These are phyloP conservation scores for Agrochola macilenta DNA, from an alignment of 2,888 invertebrate species.

Conservation along the genomic window DNA sequence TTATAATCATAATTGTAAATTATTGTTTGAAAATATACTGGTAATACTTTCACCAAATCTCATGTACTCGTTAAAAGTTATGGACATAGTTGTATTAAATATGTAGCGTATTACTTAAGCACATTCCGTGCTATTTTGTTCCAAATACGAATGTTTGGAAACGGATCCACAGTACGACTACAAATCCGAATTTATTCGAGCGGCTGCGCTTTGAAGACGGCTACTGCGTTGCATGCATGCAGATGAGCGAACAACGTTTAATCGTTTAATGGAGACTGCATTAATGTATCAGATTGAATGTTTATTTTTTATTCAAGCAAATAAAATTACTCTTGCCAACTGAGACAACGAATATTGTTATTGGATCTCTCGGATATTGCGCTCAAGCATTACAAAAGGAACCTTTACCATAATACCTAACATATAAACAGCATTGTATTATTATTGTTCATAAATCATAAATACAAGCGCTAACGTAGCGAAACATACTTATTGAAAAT, in stretches of 20 bases:
- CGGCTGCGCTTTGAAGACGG: slow-evolving; percentile 84
- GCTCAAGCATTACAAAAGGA: slow-evolving; percentile 32
- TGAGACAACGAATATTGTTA: slow-evolving; percentile 52
- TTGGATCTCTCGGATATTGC: slow-evolving; percentile 35
- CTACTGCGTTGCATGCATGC: slow-evolving; percentile 83
- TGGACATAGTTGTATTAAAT: slow-evolving; percentile 24
- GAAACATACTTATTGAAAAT: slow-evolving; percentile 74
- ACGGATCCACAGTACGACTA: slow-evolving; percentile 69
- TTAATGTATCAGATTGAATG: slow-evolving; percentile 85
- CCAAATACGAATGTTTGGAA: slow-evolving; percentile 71
- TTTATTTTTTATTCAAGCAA: slow-evolving; percentile 76
- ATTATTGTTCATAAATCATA: slow-evolving; percentile 66
- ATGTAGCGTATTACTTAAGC: slow-evolving; percentile 37
- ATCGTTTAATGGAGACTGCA: slow-evolving; percentile 87
- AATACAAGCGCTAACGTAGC: slow-evolving; percentile 66
- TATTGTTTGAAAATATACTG: slow-evolving; percentile 43
- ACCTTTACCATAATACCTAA: slow-evolving; percentile 58
- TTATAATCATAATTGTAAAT: slow-evolving; percentile 44
- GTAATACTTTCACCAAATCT: slow-evolving; percentile 40
- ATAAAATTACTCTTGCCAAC: slow-evolving; percentile 69
- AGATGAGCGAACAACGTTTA: slow-evolving; percentile 87
- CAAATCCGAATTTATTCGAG: slow-evolving; percentile 84
- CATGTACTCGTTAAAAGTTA: slow-evolving; percentile 29
- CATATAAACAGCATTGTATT: slow-evolving; percentile 52
- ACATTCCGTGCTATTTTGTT: slow-evolving; percentile 55